Percentiles rank a stretch among this genome's conserved stretches.
phyloP scores from a whole-genome alignment of 2,888 invertebrate genomes.

The Oligia fasciuncula region DNA sequence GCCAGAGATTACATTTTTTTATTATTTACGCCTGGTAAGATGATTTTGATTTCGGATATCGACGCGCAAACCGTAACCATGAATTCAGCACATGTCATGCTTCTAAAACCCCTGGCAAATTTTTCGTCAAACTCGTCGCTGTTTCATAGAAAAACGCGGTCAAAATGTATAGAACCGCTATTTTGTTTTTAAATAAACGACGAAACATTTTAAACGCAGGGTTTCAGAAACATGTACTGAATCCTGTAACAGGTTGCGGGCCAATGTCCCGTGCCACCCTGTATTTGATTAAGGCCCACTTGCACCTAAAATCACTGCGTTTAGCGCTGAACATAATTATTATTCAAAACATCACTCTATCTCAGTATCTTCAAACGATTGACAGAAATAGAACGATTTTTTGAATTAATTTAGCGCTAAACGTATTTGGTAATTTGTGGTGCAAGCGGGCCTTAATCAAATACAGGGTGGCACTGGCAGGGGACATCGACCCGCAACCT shows the following conservation, averaged over 20 bases:
- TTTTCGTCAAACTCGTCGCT: no score
- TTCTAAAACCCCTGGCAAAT: no score
- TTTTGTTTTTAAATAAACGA: neutral
- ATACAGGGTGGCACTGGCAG: no score
- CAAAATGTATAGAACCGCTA: no score
- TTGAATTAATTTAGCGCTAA: neutral
- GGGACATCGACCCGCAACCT: no score
- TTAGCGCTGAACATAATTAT: neutral
- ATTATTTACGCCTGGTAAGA: neutral
- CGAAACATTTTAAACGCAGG: neutral
- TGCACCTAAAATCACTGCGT: neutral
- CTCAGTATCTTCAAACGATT: neutral
- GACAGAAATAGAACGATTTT: neutral
- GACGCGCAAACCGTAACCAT: no score
- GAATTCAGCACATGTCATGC: no score
- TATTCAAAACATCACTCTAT: neutral
- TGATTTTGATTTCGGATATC: neutral
- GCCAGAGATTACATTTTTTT: conserved; percentile 4
- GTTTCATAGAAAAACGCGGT: no score
- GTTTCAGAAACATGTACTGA: neutral
- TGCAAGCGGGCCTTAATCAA: neutral
- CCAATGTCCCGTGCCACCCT: neutral
- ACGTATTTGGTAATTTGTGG: neutral
- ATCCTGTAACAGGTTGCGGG: no score
- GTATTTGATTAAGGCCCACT: neutral